These are phyloP conservation scores for Mycetomoellerius zeteki DNA, from an alignment of 1,140 invertebrate genomes.

Conservation along the genomic window DNA sequence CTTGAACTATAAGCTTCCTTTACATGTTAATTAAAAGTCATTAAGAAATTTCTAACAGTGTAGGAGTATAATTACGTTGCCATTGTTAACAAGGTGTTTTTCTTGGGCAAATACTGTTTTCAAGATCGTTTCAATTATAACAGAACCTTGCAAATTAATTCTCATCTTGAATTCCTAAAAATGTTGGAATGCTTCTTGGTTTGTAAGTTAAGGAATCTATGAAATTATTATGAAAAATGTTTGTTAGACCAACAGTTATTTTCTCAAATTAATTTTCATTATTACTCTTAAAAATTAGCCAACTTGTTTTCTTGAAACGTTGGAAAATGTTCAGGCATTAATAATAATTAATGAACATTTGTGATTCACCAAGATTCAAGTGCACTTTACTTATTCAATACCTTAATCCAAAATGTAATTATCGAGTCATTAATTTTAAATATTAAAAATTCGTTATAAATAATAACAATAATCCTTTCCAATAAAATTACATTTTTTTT, in stretches of 20 bases:
- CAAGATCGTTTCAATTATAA: conserved; percentile 13
- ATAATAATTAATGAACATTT: conserved; percentile 3
- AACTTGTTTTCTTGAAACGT: background rate
- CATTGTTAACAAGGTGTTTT: conserved; percentile 19
- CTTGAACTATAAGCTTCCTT: too few relatives aligned
- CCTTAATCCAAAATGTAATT: background rate
- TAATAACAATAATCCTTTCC: too few relatives aligned
- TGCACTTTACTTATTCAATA: background rate
- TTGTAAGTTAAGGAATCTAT: background rate
- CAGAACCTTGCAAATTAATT: background rate
- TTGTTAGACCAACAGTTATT: background rate
- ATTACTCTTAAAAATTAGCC: background rate
- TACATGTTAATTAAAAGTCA: too few relatives aligned
- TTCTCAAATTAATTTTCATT: background rate
- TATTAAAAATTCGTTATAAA: background rate
- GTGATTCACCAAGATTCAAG: background rate
- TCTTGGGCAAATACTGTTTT: conserved; percentile 1
- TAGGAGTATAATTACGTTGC: conserved; percentile 14
- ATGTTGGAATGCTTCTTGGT: background rate
- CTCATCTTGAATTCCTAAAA: background rate
- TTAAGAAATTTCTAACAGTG: too few relatives aligned
- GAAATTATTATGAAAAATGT: conserved; percentile 15
- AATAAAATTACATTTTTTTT: background rate
- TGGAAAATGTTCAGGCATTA: background rate
- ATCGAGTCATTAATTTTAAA: background rate